Conservation (phyloP, 2,888 invertebrate genomes). For the Hemistola chrysoprasaria region DNA sequence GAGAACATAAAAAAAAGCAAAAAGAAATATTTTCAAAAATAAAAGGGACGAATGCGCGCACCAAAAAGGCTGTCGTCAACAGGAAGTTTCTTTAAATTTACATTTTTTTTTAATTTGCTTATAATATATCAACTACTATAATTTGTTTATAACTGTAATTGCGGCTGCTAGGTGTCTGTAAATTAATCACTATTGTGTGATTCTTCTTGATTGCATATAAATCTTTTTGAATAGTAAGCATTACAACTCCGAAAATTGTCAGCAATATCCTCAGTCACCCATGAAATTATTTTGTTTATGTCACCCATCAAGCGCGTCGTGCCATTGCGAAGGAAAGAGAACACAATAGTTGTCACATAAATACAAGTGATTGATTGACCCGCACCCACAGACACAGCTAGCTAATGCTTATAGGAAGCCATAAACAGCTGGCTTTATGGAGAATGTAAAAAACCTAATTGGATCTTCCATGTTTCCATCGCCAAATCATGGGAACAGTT, state of each 20-base stretch:
- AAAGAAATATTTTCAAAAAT: too few relatives aligned
- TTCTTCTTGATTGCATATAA: too few relatives aligned
- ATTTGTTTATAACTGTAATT: too few relatives aligned
- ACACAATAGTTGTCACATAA: slow-evolving; percentile 73
- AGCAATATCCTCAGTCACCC: slow-evolving; percentile 12
- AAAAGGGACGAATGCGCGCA: too few relatives aligned
- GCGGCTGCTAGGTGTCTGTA: too few relatives aligned
- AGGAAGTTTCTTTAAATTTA: too few relatives aligned
- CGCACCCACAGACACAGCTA: slow-evolving; percentile 73
- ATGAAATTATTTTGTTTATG: slow-evolving; percentile 47
- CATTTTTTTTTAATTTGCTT: too few relatives aligned
- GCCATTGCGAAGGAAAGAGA: slow-evolving; percentile 54
- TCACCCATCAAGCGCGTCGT: slow-evolving; percentile 37
- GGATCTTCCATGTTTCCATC: slow-evolving; percentile 34
- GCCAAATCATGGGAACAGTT: slow-evolving; percentile 47
- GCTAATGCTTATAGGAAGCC: slow-evolving; percentile 71
- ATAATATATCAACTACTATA: too few relatives aligned
- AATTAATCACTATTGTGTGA: too few relatives aligned
- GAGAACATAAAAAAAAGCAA: too few relatives aligned
- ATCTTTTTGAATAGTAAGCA: too few relatives aligned
- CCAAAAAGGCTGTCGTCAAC: too few relatives aligned
- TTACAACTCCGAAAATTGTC: slow-evolving; percentile 34
- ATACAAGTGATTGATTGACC: slow-evolving; percentile 77
- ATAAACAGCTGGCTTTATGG: slow-evolving; percentile 70
- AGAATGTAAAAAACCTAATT: slow-evolving; percentile 36